Conservation (phyloP, 2,888 invertebrate species). For the Strigamia maritima region DNA sequence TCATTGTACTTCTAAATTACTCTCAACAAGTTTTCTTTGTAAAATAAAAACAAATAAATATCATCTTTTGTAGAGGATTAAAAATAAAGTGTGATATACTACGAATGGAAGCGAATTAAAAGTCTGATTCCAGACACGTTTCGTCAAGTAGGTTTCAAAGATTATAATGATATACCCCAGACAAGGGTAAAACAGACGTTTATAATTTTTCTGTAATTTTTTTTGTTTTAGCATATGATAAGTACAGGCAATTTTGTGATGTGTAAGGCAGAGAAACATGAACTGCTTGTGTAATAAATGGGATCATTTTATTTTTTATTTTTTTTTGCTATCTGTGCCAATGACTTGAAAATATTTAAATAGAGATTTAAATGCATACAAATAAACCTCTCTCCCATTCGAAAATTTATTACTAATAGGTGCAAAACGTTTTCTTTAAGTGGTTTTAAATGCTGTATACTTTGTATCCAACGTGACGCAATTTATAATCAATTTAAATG, state of each 20-base stretch:
- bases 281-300: background rate
- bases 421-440: background rate
- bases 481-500: background rate
- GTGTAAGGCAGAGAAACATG: background rate
- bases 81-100: background rate
- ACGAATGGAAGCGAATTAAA: background rate
- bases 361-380: background rate
- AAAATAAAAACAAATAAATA: background rate
- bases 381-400: background rate
- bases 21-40: background rate
- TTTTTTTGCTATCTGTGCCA: too few relatives aligned
- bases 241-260: background rate
- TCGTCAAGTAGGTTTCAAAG: background rate
- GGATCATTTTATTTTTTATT: background rate
- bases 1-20: background rate
- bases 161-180: slow-evolving; percentile 4
- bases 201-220: background rate
- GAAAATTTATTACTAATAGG: background rate
- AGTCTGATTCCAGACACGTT: background rate
- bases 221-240: background rate
- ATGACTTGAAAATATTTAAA: too few relatives aligned
- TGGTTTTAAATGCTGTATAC: background rate
- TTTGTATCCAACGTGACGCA: background rate
- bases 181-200: background rate
- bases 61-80: background rate